Conservation (phyloP, 2,888 invertebrate species). For the Campoletis raptor region DNA sequence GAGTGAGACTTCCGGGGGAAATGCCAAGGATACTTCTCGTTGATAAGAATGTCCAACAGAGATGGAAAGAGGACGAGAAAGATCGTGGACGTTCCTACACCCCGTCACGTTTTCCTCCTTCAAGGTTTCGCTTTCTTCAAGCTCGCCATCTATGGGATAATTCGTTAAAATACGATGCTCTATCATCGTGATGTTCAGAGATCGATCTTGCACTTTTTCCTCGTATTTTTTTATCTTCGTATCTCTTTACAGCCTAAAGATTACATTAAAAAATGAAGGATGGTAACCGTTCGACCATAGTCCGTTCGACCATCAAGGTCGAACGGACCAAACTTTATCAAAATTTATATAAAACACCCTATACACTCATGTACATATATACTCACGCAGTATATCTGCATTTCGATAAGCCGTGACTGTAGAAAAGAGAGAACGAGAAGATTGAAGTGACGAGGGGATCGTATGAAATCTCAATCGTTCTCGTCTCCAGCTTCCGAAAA, state of each 20-base stretch:
- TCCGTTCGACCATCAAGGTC: background rate
- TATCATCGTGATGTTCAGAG: background rate
- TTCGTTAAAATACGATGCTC: constrained; percentile 6
- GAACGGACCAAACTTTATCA: background rate
- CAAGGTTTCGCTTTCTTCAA: constrained; percentile 2
- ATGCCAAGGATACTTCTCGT: constrained; percentile 31
- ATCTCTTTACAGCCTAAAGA: background rate
- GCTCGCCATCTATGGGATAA: constrained; percentile 8
- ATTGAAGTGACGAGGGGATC: constrained; percentile 62
- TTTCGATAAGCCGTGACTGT: constrained; percentile 46
- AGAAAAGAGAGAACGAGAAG: constrained; percentile 27
- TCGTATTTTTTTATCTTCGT: background rate
- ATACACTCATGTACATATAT: constrained; percentile 16
- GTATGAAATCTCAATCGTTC: constrained; percentile 67
- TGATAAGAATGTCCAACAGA: constrained; percentile 18
- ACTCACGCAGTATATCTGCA: constrained; percentile 23
- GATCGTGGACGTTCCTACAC: constrained; percentile 23
- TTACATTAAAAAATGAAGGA: background rate
- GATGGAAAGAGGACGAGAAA: constrained; percentile 7
- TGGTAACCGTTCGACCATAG: background rate
- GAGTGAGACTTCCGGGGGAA: constrained; percentile 52
- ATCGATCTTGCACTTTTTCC: background rate
- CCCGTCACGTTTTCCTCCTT: constrained; percentile 6
- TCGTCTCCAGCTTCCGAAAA: constrained; percentile 32
- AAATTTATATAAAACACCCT: background rate